These are phyloP conservation scores for Panopea generosa DNA, from an alignment of 2,888 invertebrate genomes.

Conservation along the genomic window DNA sequence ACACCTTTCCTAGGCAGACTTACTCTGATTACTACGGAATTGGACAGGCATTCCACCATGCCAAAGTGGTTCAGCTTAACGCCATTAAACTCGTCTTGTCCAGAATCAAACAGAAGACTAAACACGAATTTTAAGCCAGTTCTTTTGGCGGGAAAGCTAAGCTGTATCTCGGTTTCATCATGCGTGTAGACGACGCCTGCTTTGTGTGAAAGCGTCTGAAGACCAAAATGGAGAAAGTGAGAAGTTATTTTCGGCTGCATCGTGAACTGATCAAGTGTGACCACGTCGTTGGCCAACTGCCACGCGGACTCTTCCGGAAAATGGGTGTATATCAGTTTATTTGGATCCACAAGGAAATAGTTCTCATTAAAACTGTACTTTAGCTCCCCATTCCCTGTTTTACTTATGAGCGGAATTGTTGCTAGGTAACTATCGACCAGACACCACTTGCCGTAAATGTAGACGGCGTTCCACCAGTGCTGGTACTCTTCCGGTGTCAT, in stretches of 20 bases:
- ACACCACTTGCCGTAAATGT: constrained; percentile 66
- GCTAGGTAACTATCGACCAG: constrained; percentile 66
- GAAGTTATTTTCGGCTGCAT: constrained; percentile 69
- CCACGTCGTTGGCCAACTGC: constrained; percentile 61
- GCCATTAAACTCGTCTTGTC: constrained; percentile 62
- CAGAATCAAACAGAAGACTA: constrained; percentile 54
- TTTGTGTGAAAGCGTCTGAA: constrained; percentile 67
- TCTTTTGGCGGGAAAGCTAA: constrained; percentile 61
- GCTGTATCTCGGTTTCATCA: constrained; percentile 64
- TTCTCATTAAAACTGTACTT: constrained; percentile 68
- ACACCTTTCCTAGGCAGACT: constrained; percentile 65
- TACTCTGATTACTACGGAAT: constrained; percentile 58
- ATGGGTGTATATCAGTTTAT: constrained; percentile 69
- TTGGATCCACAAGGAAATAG: constrained; percentile 68
- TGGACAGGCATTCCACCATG: constrained; percentile 65
- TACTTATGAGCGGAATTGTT: constrained; percentile 58
- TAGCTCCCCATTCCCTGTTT: constrained; percentile 59
- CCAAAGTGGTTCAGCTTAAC: constrained; percentile 66
- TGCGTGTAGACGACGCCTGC: constrained; percentile 58
- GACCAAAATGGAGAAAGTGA: constrained; percentile 67
- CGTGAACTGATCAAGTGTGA: constrained; percentile 65
- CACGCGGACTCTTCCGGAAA: constrained; percentile 66
- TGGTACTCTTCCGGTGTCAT: constrained; percentile 66
- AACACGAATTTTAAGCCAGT: constrained; percentile 67
- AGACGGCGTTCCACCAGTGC: constrained; percentile 71